These are phyloP conservation scores for Muricea muricata DNA, from an alignment of 92 coral and sea anemone genomes.

Conservation along the genomic window DNA sequence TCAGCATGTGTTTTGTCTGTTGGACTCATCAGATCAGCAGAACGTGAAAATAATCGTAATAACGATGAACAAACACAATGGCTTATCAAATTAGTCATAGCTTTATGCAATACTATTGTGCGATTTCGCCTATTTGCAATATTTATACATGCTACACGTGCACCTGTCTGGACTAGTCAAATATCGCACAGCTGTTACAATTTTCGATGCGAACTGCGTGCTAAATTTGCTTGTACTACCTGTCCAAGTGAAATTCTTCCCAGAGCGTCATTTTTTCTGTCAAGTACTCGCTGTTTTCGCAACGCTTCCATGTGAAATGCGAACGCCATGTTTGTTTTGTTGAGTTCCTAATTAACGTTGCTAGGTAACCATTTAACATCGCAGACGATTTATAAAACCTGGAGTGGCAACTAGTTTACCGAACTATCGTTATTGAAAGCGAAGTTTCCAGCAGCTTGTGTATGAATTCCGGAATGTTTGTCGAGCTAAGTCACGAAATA, in stretches of 20 bases:
- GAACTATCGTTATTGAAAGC: no score
- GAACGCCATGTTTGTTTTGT: constrained; percentile 73
- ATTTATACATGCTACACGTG: no score
- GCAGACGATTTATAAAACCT: not conserved
- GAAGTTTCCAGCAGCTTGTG: no score
- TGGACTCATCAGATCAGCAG: not conserved
- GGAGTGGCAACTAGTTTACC: no score
- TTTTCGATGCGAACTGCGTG: not conserved
- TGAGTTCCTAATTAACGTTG: not conserved
- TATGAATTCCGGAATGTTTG: no score
- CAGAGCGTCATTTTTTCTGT: constrained; percentile 79
- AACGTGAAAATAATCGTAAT: not conserved
- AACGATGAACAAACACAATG: not conserved
- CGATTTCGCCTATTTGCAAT: no score
- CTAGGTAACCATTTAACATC: constrained; percentile 3
- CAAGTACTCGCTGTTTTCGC: constrained; percentile 87
- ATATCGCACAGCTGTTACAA: no score
- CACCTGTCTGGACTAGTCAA: no score
- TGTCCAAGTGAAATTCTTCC: constrained; percentile 78
- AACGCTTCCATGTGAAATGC: constrained; percentile 97
- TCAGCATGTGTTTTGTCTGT: not conserved
- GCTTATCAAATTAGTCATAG: no score
- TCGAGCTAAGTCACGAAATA: no score
- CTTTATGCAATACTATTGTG: no score
- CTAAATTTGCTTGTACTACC: constrained; percentile 55